phyloP scores from a whole-genome alignment of 2,113 vertebrate genomes.

The Egretta garzetta region DNA sequence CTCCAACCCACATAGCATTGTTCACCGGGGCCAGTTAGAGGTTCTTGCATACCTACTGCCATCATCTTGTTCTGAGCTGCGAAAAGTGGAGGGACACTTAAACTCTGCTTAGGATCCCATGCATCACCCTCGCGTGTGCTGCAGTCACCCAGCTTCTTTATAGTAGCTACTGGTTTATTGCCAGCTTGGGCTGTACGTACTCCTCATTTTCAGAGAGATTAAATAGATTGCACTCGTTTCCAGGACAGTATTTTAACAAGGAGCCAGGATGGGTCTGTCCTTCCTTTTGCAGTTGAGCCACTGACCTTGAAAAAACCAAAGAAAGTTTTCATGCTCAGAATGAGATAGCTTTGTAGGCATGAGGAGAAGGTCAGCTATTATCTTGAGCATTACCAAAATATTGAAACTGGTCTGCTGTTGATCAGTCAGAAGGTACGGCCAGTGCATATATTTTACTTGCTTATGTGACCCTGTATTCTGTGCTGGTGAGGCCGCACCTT shows the following conservation, averaged over 20 bases:
- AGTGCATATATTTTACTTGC: background rate
- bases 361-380: background rate
- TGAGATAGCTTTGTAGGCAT: background rate
- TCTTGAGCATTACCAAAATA: background rate
- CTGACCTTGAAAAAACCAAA: background rate
- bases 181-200: background rate
- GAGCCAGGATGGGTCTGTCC: background rate
- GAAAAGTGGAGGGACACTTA: background rate
- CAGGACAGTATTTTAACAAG: background rate
- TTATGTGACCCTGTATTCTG: background rate
- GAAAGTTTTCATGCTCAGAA: background rate
- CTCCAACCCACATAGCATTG: background rate
- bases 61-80: background rate
- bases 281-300: background rate
- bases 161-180: background rate
- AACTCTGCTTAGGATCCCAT: background rate
- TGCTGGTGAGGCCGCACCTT: no score
- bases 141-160: background rate
- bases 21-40: background rate
- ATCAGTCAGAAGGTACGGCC: background rate
- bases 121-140: fast-evolving
- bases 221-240: background rate
- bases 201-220: background rate
- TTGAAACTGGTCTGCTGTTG: background rate
- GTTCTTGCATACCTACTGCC: background rate